Base-by-base conservation (phyloP, 1,140 invertebrate species). In the Macrostomum lignano region DNA sequence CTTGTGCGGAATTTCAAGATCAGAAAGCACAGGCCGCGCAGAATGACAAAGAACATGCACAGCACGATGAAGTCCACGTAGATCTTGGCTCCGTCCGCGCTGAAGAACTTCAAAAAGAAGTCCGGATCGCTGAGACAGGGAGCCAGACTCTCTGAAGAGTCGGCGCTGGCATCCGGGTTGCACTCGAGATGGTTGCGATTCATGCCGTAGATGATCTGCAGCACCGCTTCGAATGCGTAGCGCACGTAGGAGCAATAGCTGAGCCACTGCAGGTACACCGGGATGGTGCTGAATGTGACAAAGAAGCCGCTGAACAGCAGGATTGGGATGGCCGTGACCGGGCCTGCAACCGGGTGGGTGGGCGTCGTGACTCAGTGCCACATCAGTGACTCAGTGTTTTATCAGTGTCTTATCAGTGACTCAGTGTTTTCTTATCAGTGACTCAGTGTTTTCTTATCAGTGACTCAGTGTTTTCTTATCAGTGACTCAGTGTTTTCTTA, bases 231-330 rank as follows among this genome's bases (percentile, higher is more conserved):
- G 19, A 33, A 33, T 23, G 32, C 23, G 19, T 33, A 33, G 23
- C 32, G 23, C 4, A 20, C 26, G 19, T 33, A 33, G 13, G 74
- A 78, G 4, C 75, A 58, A 57, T 82, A 84, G 3, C 78, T 72
- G 9, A 91, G 60, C 70, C 78, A 82, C 40, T 69, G 68, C 9
- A 88, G 57, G 45, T 84, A 86, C 13, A 64, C 59, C 5, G 79
- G 79, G 45, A 88, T 78, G n/a, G 76, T 75, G 43, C 77, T 70
- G 49, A 86, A 73, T 46, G 75, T 79, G 14, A 84, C 74, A 59
- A 91, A 86, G 62, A 86, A 88, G 7, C 79, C 81, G 39, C 52
- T 54, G 43, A 64, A 88, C 11, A 88, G 61, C 17, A 86, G 67
- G 14, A 84, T 71, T 9, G 75, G 81, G 39, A 82, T 82, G 20